Evolutionary conservation across 2,113 vertebrate genomes (phyloP).

Genomic region (Eptesicus fuscus): DNA sequence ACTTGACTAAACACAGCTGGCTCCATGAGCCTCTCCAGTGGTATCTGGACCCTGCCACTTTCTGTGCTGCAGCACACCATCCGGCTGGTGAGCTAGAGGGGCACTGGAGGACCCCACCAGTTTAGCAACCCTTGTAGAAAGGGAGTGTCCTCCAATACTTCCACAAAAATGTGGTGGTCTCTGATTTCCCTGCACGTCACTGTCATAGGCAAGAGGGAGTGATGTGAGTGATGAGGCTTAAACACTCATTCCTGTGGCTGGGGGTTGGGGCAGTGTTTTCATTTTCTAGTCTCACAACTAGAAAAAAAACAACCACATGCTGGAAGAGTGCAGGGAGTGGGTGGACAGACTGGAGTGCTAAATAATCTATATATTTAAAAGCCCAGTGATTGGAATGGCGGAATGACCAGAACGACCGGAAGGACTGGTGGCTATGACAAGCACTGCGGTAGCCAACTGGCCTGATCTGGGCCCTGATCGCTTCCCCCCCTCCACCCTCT

Average conservation of each 20-base stretch:
- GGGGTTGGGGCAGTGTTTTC: fast-evolving
- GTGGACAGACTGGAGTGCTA: not conserved
- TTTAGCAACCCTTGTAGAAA: not conserved
- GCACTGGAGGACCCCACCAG: not conserved
- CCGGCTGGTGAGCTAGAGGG: fast-evolving
- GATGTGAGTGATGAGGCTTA: not conserved
- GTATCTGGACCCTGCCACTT: not conserved
- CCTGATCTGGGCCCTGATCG: too few relatives aligned
- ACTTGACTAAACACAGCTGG: not conserved
- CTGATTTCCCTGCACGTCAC: not conserved
- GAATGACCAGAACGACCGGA: too few relatives aligned
- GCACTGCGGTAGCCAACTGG: too few relatives aligned
- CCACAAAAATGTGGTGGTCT: not conserved
- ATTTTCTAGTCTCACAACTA: not conserved
- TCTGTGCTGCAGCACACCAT: not conserved
- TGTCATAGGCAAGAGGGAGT: not conserved
- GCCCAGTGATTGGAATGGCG: too few relatives aligned
- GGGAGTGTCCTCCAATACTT: not conserved
- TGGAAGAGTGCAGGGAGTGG: not conserved
- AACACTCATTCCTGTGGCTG: not conserved
- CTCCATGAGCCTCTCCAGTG: not conserved
- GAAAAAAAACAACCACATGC: not conserved
- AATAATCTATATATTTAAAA: not conserved
- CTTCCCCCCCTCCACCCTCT: too few relatives aligned
- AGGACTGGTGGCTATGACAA: too few relatives aligned